Conservation (phyloP, 2,888 invertebrate genomes). For the Caenorhabditis panamensis region DNA sequence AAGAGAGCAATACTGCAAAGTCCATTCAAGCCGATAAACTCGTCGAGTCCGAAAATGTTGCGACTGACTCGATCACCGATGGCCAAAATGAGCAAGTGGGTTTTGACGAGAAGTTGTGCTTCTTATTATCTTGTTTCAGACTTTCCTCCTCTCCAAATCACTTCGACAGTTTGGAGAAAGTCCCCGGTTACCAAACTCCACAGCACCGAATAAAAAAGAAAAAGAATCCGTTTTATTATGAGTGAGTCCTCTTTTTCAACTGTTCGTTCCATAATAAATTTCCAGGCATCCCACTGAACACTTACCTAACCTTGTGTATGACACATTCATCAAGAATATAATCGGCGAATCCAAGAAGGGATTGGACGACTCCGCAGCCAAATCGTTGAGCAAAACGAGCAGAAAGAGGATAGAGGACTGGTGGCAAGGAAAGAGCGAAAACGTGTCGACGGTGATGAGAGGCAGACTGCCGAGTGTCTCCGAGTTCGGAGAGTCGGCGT, state of each 20-base stretch:
- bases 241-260: slow-evolving; percentile 16
- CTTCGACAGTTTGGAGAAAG: neutral
- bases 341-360: slow-evolving; percentile 22
- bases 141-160: slow-evolving; percentile 11
- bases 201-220: slow-evolving; percentile 11
- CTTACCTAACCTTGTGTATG: slow-evolving; percentile 56
- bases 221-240: slow-evolving; percentile 33
- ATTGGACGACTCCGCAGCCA: neutral
- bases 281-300: slow-evolving; percentile 53
- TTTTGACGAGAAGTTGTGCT: no score
- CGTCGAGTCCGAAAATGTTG: slow-evolving; percentile 17
- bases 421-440: slow-evolving; percentile 45
- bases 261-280: neutral
- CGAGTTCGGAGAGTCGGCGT: slow-evolving; percentile 63
- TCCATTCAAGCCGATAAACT: slow-evolving; percentile 26
- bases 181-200: slow-evolving; percentile 26
- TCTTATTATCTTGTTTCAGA: slow-evolving; percentile 13
- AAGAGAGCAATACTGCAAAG: slow-evolving; percentile 38
- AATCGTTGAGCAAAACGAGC: slow-evolving; percentile 46
- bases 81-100: slow-evolving; percentile 49
- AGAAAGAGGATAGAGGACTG: slow-evolving; percentile 54
- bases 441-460: slow-evolving; percentile 23
- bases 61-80: slow-evolving; percentile 33
- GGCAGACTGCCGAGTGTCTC: slow-evolving; percentile 57
- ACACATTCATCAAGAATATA: slow-evolving; percentile 38